Conservation (phyloP, 2,797 vertebrate species). For the Tiaroga cobitis region DNA sequence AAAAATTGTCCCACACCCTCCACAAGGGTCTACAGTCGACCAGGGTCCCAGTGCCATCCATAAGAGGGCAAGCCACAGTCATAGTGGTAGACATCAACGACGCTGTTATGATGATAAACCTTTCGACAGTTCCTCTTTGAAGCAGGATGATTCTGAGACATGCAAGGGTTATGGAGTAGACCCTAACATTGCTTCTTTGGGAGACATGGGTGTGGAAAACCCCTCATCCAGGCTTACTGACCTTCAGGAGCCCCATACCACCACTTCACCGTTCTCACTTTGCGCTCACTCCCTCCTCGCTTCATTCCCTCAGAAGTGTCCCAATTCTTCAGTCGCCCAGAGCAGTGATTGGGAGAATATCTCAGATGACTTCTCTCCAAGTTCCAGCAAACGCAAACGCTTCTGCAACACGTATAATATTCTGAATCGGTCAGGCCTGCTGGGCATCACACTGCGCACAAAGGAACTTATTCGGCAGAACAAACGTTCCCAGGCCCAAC, state of each 20-base stretch:
- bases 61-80: conserved; percentile 59
- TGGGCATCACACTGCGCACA: conserved; percentile 91
- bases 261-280: conserved; percentile 19
- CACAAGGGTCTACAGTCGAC: conserved; percentile 4
- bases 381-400: conserved; percentile 81
- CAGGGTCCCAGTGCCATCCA: conserved; percentile 56
- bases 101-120: conserved; percentile 62
- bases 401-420: conserved; percentile 94
- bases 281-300: conserved; percentile 51
- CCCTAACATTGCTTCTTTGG: conserved; percentile 11
- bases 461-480: conserved; percentile 93
- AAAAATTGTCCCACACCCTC: conserved; percentile 85
- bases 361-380: conserved; percentile 58
- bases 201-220: conserved; percentile 7
- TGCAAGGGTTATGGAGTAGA: conserved; percentile 6
- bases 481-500: conserved; percentile 85
- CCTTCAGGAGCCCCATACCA: conserved; percentile 31
- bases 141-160: conserved; percentile 23
- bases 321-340: conserved; percentile 40
- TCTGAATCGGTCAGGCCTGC: conserved; percentile 85
- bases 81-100: conserved; percentile 64
- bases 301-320: conserved; percentile 36
- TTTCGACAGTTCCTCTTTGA: conserved; percentile 13
- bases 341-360: conserved; percentile 51
- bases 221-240: conserved; percentile 9